Evolutionary conservation across 2,113 vertebrate genomes (phyloP).

Genomic region (Pterocles gutturalis): DNA sequence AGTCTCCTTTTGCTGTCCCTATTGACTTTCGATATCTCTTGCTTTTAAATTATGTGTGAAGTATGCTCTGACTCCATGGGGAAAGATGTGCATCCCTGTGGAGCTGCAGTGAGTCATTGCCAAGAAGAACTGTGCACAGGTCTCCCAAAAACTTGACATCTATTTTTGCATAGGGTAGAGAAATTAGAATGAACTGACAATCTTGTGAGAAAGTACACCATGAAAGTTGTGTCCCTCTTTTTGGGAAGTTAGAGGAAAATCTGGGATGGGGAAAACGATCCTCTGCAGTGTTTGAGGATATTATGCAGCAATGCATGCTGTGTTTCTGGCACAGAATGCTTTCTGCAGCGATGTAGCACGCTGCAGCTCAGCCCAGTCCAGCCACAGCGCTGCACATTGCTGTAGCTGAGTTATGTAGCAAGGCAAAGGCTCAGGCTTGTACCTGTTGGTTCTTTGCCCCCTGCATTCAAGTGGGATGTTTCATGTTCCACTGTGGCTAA

Average conservation of each 20-base stretch:
- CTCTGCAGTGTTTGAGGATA: neutral
- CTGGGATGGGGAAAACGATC: neutral
- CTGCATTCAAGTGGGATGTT: neutral
- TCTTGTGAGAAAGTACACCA: neutral
- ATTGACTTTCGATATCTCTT: neutral
- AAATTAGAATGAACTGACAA: neutral
- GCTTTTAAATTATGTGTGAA: slow-evolving; percentile 1
- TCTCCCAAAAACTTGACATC: neutral
- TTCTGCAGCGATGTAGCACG: neutral
- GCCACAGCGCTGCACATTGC: neutral
- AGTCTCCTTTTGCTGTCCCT: neutral
- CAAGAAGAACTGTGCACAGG: neutral
- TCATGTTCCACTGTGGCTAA: neutral
- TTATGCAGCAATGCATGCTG: neutral
- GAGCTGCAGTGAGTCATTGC: neutral
- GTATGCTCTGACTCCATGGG: neutral
- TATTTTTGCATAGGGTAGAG: neutral
- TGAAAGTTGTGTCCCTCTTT: neutral
- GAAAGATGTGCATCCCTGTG: neutral
- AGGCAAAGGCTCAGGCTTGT: neutral
- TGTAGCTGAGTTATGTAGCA: neutral
- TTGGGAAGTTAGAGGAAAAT: neutral
- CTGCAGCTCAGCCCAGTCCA: neutral
- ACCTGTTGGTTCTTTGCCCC: neutral
- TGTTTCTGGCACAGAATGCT: neutral